These are phyloP conservation scores for Cantharis rufa DNA, from an alignment of 2,888 invertebrate genomes.

Conservation along the genomic window DNA sequence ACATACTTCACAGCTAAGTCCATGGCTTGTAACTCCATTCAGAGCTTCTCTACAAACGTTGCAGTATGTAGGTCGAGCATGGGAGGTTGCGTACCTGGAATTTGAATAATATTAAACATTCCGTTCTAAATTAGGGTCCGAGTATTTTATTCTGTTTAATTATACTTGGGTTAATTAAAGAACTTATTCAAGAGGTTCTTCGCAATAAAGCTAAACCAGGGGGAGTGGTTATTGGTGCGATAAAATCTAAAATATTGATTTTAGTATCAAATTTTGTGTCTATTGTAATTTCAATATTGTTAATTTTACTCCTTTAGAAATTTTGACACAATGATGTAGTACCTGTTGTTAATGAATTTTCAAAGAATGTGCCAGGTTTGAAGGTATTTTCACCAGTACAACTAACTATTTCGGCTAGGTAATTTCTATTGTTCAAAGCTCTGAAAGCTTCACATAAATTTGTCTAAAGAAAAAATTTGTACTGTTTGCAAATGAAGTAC, in stretches of 20 bases:
- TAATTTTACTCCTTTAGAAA: background rate
- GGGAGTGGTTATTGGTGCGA: background rate
- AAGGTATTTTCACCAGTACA: background rate
- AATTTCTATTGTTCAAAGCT: background rate
- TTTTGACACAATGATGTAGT: background rate
- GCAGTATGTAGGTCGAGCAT: conserved; percentile 94
- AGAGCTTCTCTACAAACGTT: conserved; percentile 95
- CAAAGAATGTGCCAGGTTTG: background rate
- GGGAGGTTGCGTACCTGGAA: conserved; percentile 81
- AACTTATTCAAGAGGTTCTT: background rate
- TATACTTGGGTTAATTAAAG: background rate
- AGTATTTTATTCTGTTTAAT: background rate
- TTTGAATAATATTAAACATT: background rate
- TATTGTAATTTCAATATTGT: background rate
- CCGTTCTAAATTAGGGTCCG: background rate
- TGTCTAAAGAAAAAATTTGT: background rate
- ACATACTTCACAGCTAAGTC: conserved; percentile 95
- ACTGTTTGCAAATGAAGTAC: background rate
- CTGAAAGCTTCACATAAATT: background rate
- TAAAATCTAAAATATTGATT: background rate
- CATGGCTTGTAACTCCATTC: conserved; percentile 91
- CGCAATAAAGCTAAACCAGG: background rate
- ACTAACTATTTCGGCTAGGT: background rate
- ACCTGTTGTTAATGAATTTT: background rate
- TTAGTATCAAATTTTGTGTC: background rate